Base-by-base conservation (phyloP, 2,888 invertebrate genomes). In the Schizaphis graminum region DNA sequence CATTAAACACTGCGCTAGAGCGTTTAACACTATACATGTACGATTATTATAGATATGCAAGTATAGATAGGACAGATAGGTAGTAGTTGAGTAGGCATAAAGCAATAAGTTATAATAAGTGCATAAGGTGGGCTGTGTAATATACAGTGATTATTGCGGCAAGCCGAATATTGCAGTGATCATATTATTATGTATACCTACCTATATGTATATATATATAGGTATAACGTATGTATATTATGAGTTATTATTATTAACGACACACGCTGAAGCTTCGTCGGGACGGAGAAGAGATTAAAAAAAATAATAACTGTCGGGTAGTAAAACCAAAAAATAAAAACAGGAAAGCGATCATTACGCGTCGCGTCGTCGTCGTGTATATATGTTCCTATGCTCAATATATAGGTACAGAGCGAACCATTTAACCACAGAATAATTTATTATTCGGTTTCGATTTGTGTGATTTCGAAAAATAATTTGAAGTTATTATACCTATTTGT, bases 151-250 rank as follows among this genome's bases (percentile, higher is more conserved):
- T 67, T 67, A 67, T n/a, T n/a, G 13, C 5, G 5, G 16, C n/a
- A 67, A 67, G 67, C n/a, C n/a, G 67, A 67, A n/a, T 67, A n/a
- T 67, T 67, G 67, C 67, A 67, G n/a, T 67, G 67, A n/a, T 67
- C n/a, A n/a, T n/a, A 28, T 53, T 53, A 53, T 53, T 61, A 61
- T 11, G n/a, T n/a, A 67, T n/a, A n/a, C 1, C 7, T n/a, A n/a
- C n/a, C n/a, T n/a, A n/a, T 4, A n/a, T 13, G 13, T 53, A n/a
- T 67, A n/a, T 13, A 13, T n/a, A 67, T 67, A 67, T 26, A 53
- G 49, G 1, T 1, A 49, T 57, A 57, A 7, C 3, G 13, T n/a
- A 5, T 16, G 5, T 16, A 16, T 67, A 35, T n/a, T 16, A 35
- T n/a, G 67, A 67, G n/a, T 67, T 67, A 67, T 67, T n/a, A 47